Conservation (phyloP, 2,797 vertebrate species). For the Crotalus adamanteus region DNA sequence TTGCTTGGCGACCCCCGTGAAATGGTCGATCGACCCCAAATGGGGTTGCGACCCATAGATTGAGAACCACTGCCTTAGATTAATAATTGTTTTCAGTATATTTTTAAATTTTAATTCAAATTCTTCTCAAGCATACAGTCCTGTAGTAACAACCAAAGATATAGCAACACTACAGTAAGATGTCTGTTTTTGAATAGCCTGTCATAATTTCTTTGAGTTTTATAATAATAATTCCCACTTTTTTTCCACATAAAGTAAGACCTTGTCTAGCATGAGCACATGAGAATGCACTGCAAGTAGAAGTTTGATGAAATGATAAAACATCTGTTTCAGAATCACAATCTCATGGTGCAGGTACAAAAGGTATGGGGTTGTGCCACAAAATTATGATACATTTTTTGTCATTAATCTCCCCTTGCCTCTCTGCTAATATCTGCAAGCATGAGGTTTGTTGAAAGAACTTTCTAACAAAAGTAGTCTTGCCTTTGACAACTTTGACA, state of each 20-base stretch:
- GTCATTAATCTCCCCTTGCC: background rate
- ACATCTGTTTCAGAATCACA: background rate
- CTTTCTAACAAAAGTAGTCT: background rate
- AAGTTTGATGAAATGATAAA: background rate
- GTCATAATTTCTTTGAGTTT: background rate
- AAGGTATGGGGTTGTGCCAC: background rate
- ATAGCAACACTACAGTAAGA: background rate
- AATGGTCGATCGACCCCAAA: no score
- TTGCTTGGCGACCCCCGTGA: no score
- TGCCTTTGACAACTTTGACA: background rate
- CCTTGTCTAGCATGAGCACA: background rate
- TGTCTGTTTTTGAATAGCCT: background rate
- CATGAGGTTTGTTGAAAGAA: background rate
- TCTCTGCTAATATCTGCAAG: background rate
- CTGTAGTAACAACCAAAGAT: background rate
- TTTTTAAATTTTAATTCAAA: background rate
- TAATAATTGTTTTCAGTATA: background rate
- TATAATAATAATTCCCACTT: background rate
- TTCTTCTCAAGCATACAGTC: background rate
- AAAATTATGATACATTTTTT: background rate
- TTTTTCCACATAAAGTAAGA: background rate
- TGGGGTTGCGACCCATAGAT: no score
- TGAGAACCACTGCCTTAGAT: no score
- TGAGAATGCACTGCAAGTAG: no score
- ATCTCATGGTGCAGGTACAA: background rate